Percentiles rank a stretch among this genome's conserved stretches.
phyloP scores from a whole-genome alignment of 2,888 invertebrate species.

The Tenthredo livida region DNA sequence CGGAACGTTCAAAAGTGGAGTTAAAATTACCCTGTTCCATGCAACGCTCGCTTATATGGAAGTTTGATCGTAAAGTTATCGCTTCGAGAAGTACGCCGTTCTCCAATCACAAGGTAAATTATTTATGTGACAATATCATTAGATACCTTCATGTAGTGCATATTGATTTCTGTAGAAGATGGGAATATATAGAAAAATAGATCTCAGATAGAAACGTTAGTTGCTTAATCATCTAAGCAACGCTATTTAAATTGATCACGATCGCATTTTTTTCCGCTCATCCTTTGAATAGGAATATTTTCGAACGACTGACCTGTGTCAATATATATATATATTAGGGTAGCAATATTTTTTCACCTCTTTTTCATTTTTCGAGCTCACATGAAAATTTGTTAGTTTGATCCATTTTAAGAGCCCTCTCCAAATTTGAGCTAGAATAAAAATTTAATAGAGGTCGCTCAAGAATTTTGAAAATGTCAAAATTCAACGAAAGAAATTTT shows the following conservation, averaged over 20 bases:
- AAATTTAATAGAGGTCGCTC: too few relatives aligned
- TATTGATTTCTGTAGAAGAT: background rate
- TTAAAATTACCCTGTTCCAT: constrained; percentile 20
- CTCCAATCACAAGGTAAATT: constrained; percentile 24
- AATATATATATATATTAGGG: too few relatives aligned
- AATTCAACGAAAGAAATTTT: too few relatives aligned
- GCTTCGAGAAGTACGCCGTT: constrained; percentile 26
- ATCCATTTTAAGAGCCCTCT: too few relatives aligned
- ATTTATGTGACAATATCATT: background rate
- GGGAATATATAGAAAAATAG: background rate
- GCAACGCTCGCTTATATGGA: constrained; percentile 13
- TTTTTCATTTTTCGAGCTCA: too few relatives aligned
- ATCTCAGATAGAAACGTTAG: background rate
- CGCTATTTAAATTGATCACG: background rate
- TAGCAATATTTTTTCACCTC: too few relatives aligned
- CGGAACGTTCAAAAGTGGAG: constrained; percentile 10
- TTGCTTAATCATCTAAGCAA: background rate
- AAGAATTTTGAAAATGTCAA: too few relatives aligned
- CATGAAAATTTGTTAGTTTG: too few relatives aligned
- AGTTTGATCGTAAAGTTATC: constrained; percentile 27
- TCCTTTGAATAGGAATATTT: too few relatives aligned
- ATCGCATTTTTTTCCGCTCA: background rate
- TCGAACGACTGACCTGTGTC: too few relatives aligned
- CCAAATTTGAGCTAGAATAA: too few relatives aligned
- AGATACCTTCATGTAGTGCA: background rate